Evolutionary conservation across 2,888 invertebrate species (phyloP).

Genomic region (Ophion costatus): DNA sequence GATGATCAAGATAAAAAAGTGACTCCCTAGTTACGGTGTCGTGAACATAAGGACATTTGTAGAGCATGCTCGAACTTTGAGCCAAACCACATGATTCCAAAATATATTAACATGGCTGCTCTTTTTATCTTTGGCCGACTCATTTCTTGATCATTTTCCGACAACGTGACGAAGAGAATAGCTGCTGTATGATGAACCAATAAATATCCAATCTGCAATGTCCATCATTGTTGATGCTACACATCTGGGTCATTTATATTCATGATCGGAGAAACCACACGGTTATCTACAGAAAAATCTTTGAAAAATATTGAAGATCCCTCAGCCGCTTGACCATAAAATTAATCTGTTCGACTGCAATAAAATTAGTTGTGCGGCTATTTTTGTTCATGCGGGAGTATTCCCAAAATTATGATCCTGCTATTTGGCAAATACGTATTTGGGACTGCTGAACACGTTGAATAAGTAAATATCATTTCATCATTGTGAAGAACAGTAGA

Average conservation of each 20-base stretch:
- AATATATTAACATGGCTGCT: neutral
- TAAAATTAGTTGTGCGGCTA: neutral
- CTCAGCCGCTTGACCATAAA: neutral
- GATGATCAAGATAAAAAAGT: neutral
- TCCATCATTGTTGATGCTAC: neutral
- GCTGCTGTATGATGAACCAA: neutral
- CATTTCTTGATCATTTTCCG: neutral
- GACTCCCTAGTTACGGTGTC: neutral
- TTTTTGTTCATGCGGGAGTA: neutral
- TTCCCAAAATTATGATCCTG: neutral
- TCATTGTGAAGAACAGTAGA: too few relatives aligned
- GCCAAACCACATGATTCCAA: neutral
- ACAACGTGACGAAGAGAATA: neutral
- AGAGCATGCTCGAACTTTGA: neutral
- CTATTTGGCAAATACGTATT: neutral
- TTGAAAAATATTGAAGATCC: neutral
- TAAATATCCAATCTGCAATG: neutral
- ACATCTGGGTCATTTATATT: neutral
- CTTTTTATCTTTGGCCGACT: neutral
- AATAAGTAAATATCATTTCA: too few relatives aligned
- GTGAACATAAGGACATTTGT: neutral
- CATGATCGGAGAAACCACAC: neutral
- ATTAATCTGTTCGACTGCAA: neutral
- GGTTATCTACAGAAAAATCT: neutral
- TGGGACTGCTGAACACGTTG: neutral